These are phyloP conservation scores for Progne subis DNA, from an alignment of 2,113 vertebrate genomes.

Conservation along the genomic window DNA sequence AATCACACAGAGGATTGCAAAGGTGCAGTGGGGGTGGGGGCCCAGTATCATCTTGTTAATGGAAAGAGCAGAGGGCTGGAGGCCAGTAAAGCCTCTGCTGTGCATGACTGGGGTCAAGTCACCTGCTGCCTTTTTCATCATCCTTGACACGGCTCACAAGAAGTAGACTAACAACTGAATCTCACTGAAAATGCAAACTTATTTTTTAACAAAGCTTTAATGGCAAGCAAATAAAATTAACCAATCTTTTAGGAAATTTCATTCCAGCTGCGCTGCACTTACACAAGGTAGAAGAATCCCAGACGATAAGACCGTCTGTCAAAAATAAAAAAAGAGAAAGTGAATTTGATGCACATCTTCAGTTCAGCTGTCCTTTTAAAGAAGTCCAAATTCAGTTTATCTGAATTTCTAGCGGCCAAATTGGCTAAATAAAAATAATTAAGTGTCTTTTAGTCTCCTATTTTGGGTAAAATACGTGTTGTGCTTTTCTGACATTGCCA, in stretches of 20 bases:
- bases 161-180: neutral
- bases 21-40: neutral
- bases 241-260: neutral
- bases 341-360: neutral
- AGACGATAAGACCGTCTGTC: neutral
- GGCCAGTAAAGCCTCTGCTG: neutral
- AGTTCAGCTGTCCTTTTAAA: neutral
- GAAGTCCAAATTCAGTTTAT: neutral
- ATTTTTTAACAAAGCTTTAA: neutral
- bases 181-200: neutral
- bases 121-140: neutral
- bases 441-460: neutral
- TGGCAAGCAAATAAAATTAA: neutral
- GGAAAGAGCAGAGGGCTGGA: neutral
- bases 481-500: slow-evolving; percentile 2
- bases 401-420: neutral
- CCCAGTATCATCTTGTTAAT: neutral
- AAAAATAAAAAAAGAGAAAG: neutral
- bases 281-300: neutral
- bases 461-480: slow-evolving; percentile 13
- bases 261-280: neutral
- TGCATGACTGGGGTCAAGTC: neutral
- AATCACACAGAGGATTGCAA: neutral
- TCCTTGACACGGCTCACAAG: neutral
- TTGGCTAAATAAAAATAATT: neutral